Conservation (phyloP, 2,888 invertebrate genomes). For the Chromoteleia sp. region DNA sequence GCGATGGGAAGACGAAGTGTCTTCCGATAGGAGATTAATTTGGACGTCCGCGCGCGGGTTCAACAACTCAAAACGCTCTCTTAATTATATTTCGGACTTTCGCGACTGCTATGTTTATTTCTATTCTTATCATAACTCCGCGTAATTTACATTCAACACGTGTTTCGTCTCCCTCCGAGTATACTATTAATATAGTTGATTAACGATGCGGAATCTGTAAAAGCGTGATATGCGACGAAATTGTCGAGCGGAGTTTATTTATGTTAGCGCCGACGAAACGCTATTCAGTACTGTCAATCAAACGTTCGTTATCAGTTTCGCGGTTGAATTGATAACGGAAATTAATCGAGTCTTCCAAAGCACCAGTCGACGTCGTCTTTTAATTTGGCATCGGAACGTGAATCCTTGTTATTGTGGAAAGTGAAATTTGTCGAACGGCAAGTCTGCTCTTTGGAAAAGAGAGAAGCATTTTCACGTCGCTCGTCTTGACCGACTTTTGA, state of each 20-base stretch:
- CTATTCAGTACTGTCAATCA: no score
- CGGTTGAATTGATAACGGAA: no score
- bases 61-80: conserved; percentile 15
- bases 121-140: conserved; percentile 17
- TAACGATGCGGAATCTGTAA: conserved; percentile 10
- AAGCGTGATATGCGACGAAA: no score
- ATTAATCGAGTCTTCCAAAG: no score
- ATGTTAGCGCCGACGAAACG: no score
- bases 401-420: no score
- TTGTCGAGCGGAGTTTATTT: no score
- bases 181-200: conserved; percentile 19
- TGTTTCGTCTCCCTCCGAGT: not conserved
- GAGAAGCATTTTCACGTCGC: conserved; percentile 49
- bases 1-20: conserved; percentile 15
- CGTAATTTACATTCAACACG: not conserved
- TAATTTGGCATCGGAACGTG: conserved; percentile 30
- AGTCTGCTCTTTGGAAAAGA: conserved; percentile 16
- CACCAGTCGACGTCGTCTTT: not conserved
- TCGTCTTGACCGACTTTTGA: conserved; percentile 64
- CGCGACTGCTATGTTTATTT: not conserved
- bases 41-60: conserved; percentile 10
- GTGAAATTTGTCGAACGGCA: conserved; percentile 39
- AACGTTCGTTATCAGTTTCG: no score
- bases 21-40: conserved; percentile 37
- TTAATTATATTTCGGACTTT: conserved; percentile 14